Conservation (phyloP, 2,888 invertebrate species). For the Ischnus inquisitorius region DNA sequence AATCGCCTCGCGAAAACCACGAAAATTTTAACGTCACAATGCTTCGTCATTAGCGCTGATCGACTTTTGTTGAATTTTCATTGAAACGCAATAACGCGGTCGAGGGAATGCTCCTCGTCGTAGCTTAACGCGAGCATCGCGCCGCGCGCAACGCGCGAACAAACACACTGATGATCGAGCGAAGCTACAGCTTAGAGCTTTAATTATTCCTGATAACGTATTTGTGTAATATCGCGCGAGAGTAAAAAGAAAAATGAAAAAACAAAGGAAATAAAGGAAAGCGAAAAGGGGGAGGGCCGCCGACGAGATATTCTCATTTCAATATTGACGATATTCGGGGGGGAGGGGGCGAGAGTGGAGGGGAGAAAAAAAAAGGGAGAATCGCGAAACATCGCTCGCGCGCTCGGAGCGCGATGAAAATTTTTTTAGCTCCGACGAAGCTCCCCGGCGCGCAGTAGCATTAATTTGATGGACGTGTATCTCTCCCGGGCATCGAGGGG, state of each 20-base stretch:
- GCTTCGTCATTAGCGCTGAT: constrained; percentile 43
- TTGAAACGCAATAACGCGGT: constrained; percentile 37
- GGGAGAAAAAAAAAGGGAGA: constrained; percentile 8
- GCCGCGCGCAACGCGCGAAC: background rate
- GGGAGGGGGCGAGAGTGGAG: too few species aligned
- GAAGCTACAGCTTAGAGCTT: constrained; percentile 7
- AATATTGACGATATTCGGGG: constrained; percentile 36
- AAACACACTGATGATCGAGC: constrained; percentile 10
- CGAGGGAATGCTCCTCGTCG: constrained; percentile 19
- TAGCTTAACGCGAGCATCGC: too few species aligned
- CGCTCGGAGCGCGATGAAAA: constrained; percentile 2
- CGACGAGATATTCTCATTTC: constrained; percentile 19
- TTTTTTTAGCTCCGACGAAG: constrained; percentile 25
- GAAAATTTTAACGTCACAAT: constrained; percentile 3
- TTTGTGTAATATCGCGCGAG: too few species aligned
- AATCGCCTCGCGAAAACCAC: background rate
- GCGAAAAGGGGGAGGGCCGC: background rate
- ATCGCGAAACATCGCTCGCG: constrained; percentile 9
- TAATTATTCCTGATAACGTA: constrained; percentile 17
- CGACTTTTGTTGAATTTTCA: constrained; percentile 17
- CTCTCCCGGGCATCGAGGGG: constrained; percentile 61
- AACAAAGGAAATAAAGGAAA: background rate
- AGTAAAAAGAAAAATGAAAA: constrained; percentile 6
- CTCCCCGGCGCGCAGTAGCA: constrained; percentile 46
- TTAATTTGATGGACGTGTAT: constrained; percentile 65